These are phyloP conservation scores for Catagonus wagneri DNA, from an alignment of 2,113 vertebrate genomes.

Conservation along the genomic window DNA sequence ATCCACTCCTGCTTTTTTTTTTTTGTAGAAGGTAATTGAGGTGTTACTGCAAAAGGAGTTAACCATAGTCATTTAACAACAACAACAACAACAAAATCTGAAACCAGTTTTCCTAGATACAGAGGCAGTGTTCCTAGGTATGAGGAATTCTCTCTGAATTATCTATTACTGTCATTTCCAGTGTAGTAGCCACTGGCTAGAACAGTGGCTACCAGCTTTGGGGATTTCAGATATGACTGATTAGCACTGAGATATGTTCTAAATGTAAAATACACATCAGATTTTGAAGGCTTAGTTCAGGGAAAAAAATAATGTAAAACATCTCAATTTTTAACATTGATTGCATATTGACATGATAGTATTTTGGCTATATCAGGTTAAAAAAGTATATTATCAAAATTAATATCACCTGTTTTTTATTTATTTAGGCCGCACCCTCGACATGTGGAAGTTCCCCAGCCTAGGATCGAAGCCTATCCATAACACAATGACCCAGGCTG, in stretches of 20 bases:
- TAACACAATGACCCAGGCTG: no score
- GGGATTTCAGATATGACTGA: background rate
- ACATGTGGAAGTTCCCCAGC: no score
- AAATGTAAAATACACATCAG: background rate
- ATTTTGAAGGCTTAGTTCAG: background rate
- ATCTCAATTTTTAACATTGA: slow-evolving; percentile 5
- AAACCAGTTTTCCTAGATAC: slow-evolving; percentile 15
- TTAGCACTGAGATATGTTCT: slow-evolving; percentile 10
- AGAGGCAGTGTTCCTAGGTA: slow-evolving; percentile 20
- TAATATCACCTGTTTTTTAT: slow-evolving; percentile 25
- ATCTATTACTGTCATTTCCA: background rate
- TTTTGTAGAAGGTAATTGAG: slow-evolving; percentile 30
- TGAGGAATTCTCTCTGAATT: slow-evolving; percentile 27
- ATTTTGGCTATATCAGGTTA: background rate
- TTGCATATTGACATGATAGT: slow-evolving; percentile 1
- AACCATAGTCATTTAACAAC: slow-evolving; percentile 22
- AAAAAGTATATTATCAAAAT: slow-evolving; percentile 42
- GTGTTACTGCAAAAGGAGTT: slow-evolving; percentile 44
- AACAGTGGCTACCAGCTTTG: background rate
- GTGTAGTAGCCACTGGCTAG: background rate
- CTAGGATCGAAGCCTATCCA: no score
- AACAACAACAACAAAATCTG: background rate
- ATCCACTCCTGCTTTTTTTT: slow-evolving; percentile 23
- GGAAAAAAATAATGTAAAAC: background rate
- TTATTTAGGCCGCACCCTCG: background rate